Evolutionary conservation across 1,140 invertebrate species (phyloP), one percentile per base, ranked within the genome.

Genomic region (Trissolcus basalis): DNA sequence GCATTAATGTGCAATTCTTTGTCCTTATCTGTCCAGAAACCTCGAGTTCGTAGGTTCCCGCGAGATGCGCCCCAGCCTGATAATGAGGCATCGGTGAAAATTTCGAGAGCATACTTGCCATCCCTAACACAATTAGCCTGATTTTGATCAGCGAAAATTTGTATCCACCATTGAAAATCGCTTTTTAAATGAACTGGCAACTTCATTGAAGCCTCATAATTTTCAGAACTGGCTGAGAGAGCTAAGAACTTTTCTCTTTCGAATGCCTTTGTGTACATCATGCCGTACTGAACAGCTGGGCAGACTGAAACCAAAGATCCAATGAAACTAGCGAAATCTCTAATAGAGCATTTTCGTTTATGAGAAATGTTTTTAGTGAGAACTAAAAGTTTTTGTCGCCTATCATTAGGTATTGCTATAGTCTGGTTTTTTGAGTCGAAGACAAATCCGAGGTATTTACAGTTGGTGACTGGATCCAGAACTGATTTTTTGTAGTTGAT

Each of bases 401-500:
- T 19, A 13, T 45, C 11, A 0, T 13, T 12, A 7, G 60, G 50
- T 12, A 64, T 45, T 27, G 12, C 16, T 11, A 53, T 36, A 0
- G 14, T 4, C 45, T 54, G 32, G 3, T 54, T 6, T 4, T 4
- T 6, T 8, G 60, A 64, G 14, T 64, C 4, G 47, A 54, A 54
- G 0, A 32, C n/a, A 14, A 64, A 64, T 12, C 60, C 60, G 10
- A 64, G 12, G 39, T 12, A 36, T 27, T 64, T 53, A 12, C 49
- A 51, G 10, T 8, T 16, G 1, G 12, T 15, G 10, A 50, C 35
- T 8, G 60, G 60, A 15, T 54, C 14, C 10, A 64, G 13, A 10
- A 11, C 8, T 0, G 49, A 54, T 39, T 64, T 64, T 4, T 61
- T 19, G 11, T 35, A 44, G 16, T 61, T 61, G 19, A 59, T 59